These are phyloP conservation scores for Ammodytes marinus DNA, from an alignment of 2,113 vertebrate species.

Conservation along the genomic window DNA sequence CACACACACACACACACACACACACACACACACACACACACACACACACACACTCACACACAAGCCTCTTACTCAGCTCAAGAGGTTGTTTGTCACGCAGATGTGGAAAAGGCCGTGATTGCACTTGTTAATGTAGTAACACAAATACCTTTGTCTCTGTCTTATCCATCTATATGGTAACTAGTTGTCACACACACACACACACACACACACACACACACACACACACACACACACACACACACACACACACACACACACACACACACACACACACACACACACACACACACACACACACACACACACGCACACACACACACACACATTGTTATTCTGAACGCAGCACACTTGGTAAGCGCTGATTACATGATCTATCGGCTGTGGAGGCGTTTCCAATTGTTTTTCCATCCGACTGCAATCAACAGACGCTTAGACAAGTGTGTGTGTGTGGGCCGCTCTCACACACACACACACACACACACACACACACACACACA, in stretches of 20 bases:
- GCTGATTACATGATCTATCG: constrained; percentile 69
- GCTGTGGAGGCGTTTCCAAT: constrained; percentile 66
- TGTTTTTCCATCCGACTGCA: constrained; percentile 71
- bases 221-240: constrained; percentile 35
- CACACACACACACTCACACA: too few species aligned
- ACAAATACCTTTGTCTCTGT: constrained; percentile 37
- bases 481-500: too few species aligned
- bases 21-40: too few species aligned
- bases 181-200: constrained; percentile 45
- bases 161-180: constrained; percentile 81
- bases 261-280: constrained; percentile 20
- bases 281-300: constrained; percentile 20
- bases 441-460: background rate
- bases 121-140: constrained; percentile 27
- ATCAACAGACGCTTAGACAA: constrained; percentile 51
- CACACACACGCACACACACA: constrained; percentile 16
- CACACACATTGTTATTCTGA: constrained; percentile 57
- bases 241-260: constrained; percentile 13
- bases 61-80: constrained; percentile 12
- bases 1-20: too few species aligned
- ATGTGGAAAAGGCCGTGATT: constrained; percentile 43
- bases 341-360: constrained; percentile 36
- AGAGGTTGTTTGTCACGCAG: constrained; percentile 36
- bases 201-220: constrained; percentile 35
- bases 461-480: too few species aligned